A percentile compares a stretch with the other conserved stretches of the same genome.
Evolutionary conservation across 2,888 invertebrate genomes (phyloP).

Genomic region (Netelia virgata): DNA sequence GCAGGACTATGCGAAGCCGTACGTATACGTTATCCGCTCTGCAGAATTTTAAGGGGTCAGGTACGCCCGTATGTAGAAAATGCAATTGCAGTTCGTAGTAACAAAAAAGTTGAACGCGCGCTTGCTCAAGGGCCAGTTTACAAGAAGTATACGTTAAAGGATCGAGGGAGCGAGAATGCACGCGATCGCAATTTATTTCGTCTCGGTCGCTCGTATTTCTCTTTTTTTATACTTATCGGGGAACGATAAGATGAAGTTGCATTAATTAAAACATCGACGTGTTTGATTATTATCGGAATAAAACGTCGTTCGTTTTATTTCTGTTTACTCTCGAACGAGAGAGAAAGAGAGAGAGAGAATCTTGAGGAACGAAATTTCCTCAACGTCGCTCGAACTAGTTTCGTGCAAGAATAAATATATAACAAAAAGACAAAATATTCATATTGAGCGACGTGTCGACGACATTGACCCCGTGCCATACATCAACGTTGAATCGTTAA

Average conservation of each 20-base stretch:
- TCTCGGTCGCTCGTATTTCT: not conserved
- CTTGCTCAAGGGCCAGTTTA: not conserved
- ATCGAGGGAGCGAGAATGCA: not conserved
- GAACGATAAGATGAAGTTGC: not conserved
- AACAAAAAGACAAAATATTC: slow-evolving; percentile 15
- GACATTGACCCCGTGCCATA: slow-evolving; percentile 23
- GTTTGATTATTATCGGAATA: too few species aligned
- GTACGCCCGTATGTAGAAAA: too few species aligned
- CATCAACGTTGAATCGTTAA: slow-evolving; percentile 32
- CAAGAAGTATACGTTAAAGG: not conserved
- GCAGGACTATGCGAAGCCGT: too few species aligned
- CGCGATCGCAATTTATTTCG: slow-evolving; percentile 12
- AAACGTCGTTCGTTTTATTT: not conserved
- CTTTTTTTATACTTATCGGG: not conserved
- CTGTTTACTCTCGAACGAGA: not conserved
- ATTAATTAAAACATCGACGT: slow-evolving; percentile 12
- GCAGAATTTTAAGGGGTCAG: too few species aligned
- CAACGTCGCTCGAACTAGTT: slow-evolving; percentile 1
- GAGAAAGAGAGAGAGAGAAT: not conserved
- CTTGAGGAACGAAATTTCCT: not conserved
- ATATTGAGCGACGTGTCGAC: not conserved
- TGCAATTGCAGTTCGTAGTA: too few species aligned
- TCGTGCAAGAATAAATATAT: not conserved
- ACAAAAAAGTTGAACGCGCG: too few species aligned
- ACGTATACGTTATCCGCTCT: too few species aligned